Base-by-base conservation (phyloP, 2,113 vertebrate genomes). In the Lasiurus cinereus region DNA sequence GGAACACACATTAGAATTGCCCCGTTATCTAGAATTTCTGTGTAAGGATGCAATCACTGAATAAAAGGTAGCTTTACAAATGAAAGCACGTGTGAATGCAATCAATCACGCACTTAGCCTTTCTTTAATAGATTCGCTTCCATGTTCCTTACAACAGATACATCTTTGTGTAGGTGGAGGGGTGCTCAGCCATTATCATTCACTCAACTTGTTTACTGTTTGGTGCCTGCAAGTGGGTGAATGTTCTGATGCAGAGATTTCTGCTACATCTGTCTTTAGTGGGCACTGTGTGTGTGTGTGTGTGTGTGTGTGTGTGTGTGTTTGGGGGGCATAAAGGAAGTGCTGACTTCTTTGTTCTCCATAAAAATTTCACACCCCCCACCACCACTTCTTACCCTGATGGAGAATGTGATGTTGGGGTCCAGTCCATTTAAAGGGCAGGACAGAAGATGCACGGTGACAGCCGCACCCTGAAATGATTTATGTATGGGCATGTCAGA, bases 261-360 rank as follows among this genome's bases (percentile, higher is more conserved):
- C 74, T 83, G 64, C 52, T 86, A 79, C 22, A 82, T 95, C 85
- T 95, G 90, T 93, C 82, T 73, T 94, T 62, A 9, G 69, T 31
- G 62, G 27, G 27, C 27, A 62, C 22, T 27, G 24, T 27, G 59
- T 62, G 59, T 27, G 22, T 62, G 27, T 64, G 56, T 62, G 22
- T 62, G 27, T 29, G 56, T 27, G 22, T 59, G 27, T 64, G 56
- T 62, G 22, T 27, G 56, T 62, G 56, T 24, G 22, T 59, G 22
- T 59, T 19, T 59, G 56, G 59, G 27, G 46, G 74, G 74, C 50
- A 27, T 88, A 50, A 64, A 90, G 67, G 59, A 83, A 85, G 70
- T 72, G 72, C 2, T 56, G 78, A 72, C 73, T 96, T 97, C 96
- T 97, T 97, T 97, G 97, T 97, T 97, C 95, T 94, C 70, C 31